Evolutionary conservation across 2,797 vertebrate genomes (phyloP), one percentile per base, ranked within the genome.

Genomic region (Delichon dasypus): DNA sequence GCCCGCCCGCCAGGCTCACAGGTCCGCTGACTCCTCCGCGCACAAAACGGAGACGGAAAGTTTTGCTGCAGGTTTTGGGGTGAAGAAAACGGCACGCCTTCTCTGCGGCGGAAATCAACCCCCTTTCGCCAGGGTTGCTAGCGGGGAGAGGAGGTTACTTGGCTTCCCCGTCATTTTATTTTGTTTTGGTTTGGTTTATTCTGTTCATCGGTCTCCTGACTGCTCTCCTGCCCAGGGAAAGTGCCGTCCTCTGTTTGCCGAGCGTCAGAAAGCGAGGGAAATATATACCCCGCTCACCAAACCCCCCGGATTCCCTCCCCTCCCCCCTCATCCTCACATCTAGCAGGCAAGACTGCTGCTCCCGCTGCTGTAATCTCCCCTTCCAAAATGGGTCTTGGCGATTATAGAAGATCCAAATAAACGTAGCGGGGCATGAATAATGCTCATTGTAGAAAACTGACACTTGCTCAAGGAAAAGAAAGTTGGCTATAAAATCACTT

Each of bases 401-500:
- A 97, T 97, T 98, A 97, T 92, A 96, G 93, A 92, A 86, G 96
- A 95, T 94, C 97, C 97, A 94, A 97, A 97, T 97, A 97, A 96
- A 98, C 73, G 97, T 97, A 97, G 97, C 74, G 96, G 97, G 95
- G 97, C 97, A 97, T 97, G 97, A 97, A 96, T 97, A 97, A 97
- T 97, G 90, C 92, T 97, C 92, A 97, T 97, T 97, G 97, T 97
- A 95, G 96, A 97, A 97, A 97, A 97, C 97, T 97, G 97, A 98
- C 97, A 98, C 97, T 98, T 96, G 96, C 96, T 97, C 96, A 97
- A 95, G 96, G 96, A 94, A 97, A 96, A 96, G 97, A 97, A 97
- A 97, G 96, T 97, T 97, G 97, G 95, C 96, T 97, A 97, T 97
- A 97, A 98, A 97, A 97, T 97, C 96, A 97, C 97, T 97, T 97